phyloP scores from a whole-genome alignment of 2,113 vertebrate species.

The Hippotragus niger region DNA sequence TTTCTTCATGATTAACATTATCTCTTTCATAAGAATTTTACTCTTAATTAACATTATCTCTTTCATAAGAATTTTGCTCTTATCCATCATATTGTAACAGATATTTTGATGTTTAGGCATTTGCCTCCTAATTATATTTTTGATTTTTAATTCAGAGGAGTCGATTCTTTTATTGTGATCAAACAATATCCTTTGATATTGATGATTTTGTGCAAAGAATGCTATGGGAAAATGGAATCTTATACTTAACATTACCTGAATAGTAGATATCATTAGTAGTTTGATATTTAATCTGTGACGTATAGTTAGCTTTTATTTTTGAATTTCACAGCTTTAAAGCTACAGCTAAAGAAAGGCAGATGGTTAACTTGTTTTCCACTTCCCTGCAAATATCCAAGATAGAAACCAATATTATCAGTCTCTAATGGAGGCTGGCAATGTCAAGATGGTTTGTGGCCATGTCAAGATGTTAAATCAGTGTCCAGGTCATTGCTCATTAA shows the following conservation, averaged over 20 bases:
- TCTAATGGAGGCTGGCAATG: constrained; percentile 14
- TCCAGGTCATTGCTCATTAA: constrained; percentile 51
- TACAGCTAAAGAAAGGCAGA: neutral
- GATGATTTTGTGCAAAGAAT: constrained; percentile 1
- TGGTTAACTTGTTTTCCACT: constrained; percentile 38
- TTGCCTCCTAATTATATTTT: neutral
- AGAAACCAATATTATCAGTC: neutral
- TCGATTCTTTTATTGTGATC: neutral
- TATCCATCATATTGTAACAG: neutral
- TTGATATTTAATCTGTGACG: neutral
- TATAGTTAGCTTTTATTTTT: constrained; percentile 14
- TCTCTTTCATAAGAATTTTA: neutral
- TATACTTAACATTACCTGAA: neutral
- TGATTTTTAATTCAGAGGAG: neutral
- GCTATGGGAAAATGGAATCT: neutral
- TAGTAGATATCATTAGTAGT: neutral
- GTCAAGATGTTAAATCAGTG: constrained; percentile 57
- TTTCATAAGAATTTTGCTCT: neutral
- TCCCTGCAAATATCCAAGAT: neutral
- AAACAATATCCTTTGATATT: neutral
- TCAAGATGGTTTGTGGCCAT: constrained; percentile 39
- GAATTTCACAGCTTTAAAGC: neutral
- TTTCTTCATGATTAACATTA: neutral
- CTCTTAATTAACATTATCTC: neutral
- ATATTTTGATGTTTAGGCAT: neutral